Percentiles rank a stretch among this genome's conserved stretches.
These are phyloP conservation scores for Netta rufina DNA, from an alignment of 2,797 vertebrate species.

Conservation along the genomic window DNA sequence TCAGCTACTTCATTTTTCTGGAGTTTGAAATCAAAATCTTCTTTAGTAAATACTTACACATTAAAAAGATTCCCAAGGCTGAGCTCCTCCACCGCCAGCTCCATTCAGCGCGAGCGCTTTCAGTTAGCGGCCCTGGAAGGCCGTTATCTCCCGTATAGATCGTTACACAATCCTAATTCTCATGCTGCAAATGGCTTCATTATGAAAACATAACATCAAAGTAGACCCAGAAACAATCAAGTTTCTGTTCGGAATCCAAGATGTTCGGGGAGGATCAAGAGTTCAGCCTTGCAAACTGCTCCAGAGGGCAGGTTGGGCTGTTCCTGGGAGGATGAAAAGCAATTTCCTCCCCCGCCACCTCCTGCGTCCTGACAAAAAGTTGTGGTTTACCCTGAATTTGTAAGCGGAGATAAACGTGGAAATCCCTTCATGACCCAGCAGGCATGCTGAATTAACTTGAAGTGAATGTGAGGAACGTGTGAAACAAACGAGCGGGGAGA, in stretches of 20 bases:
- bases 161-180: slow-evolving; percentile 21
- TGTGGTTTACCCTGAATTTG: neutral
- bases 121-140: neutral
- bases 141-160: neutral
- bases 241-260: neutral
- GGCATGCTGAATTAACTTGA: neutral
- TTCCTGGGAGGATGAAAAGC: neutral
- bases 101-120: neutral
- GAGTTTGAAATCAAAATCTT: neutral
- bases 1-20: neutral
- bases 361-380: neutral
- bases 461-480: neutral
- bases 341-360: neutral
- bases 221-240: neutral
- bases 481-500: neutral
- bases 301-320: neutral
- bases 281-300: neutral
- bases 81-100: neutral
- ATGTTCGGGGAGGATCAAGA: neutral
- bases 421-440: neutral
- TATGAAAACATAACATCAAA: neutral
- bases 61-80: neutral
- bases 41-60: slow-evolving; percentile 3
- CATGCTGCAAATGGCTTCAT: neutral
- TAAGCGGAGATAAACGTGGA: neutral